These are phyloP conservation scores for Lonchura striata DNA, from an alignment of 2,113 vertebrate species.

Conservation along the genomic window DNA sequence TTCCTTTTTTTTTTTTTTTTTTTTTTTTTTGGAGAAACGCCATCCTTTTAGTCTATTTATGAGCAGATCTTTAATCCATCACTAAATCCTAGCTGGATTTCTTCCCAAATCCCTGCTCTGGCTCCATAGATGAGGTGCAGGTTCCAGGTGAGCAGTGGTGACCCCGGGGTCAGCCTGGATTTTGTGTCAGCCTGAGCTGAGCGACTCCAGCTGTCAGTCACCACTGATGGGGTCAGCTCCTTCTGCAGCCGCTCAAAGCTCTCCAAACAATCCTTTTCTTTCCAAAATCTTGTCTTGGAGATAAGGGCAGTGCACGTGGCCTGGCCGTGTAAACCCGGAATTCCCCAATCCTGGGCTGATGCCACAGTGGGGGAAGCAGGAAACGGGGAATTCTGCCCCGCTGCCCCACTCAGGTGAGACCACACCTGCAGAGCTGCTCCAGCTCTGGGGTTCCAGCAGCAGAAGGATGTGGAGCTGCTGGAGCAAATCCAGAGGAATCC, in stretches of 20 bases:
- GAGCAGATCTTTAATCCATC: background rate
- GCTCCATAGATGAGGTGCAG: background rate
- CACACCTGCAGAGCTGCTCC: background rate
- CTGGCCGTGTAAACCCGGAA: background rate
- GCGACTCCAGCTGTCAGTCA: fast-evolving
- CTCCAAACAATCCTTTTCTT: background rate
- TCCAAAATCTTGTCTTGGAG: background rate
- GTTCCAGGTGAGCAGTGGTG: background rate
- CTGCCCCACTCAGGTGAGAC: background rate
- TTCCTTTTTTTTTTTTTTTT: background rate
- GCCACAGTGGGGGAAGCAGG: background rate
- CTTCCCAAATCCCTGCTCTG: background rate
- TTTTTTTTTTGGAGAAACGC: background rate
- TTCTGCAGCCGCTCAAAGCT: background rate
- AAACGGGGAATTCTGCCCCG: background rate
- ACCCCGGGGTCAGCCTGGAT: background rate
- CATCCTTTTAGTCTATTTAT: background rate
- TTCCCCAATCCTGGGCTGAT: no score
- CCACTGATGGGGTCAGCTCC: background rate
- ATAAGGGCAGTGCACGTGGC: background rate
- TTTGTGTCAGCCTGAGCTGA: background rate
- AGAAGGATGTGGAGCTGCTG: background rate
- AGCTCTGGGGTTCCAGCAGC: background rate
- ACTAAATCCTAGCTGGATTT: background rate
- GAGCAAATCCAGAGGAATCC: background rate